These are phyloP conservation scores for Onthophagus sagittarius DNA, from an alignment of 2,888 invertebrate species.

Conservation along the genomic window DNA sequence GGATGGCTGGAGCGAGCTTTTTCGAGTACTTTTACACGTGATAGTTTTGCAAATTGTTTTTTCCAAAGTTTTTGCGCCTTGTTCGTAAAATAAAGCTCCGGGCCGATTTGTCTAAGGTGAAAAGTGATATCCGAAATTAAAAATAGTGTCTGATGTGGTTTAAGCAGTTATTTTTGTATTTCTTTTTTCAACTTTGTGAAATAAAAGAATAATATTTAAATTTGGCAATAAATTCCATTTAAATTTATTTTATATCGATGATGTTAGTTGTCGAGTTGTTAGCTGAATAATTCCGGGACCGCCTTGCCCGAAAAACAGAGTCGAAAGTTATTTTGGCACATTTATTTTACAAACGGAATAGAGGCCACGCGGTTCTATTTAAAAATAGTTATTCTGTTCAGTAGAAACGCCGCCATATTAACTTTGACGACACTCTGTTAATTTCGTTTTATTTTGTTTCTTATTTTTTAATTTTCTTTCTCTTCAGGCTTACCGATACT, in stretches of 20 bases:
- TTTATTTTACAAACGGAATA: constrained; percentile 18
- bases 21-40: constrained; percentile 24
- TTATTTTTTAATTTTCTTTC: constrained; percentile 1
- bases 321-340: constrained; percentile 23
- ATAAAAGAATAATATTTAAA: not conserved
- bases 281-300: constrained; percentile 1
- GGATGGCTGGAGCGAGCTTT: constrained; percentile 53
- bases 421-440: constrained; percentile 7
- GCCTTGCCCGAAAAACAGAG: not conserved
- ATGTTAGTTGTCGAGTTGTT: not conserved
- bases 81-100: not conserved
- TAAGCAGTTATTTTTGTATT: not conserved
- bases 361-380: constrained; percentile 17
- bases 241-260: constrained; percentile 2
- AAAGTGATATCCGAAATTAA: not conserved
- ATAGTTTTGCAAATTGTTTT: not conserved
- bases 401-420: constrained; percentile 14
- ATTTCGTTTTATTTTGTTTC: constrained; percentile 1
- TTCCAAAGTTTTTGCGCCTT: not conserved
- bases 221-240: not conserved
- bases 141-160: not conserved
- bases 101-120: constrained; percentile 11
- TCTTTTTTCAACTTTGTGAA: not conserved
- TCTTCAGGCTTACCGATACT: constrained; percentile 73
- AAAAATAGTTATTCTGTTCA: constrained; percentile 22